Conservation (phyloP, 2,113 vertebrate species). For the Illadopsis cleaveri region DNA sequence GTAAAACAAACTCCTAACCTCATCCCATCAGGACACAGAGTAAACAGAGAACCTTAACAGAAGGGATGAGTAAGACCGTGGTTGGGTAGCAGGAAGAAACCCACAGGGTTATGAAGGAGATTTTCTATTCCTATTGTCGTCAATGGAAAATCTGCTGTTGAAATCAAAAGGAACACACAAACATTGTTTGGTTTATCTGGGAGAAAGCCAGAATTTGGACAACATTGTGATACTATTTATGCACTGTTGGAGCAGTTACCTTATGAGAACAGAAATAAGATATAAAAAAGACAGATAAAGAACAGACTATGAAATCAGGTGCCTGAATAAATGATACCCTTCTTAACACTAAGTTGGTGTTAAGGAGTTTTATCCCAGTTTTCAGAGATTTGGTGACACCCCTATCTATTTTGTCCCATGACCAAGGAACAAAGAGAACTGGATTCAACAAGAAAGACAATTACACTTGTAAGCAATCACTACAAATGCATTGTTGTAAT, state of each 20-base stretch:
- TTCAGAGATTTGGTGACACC: background rate
- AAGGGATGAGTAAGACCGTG: background rate
- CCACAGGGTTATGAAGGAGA: background rate
- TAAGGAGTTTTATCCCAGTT: background rate
- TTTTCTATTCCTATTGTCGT: background rate
- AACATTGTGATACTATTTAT: background rate
- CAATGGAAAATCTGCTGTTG: background rate
- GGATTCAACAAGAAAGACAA: background rate
- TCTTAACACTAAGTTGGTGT: background rate
- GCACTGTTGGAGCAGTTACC: background rate
- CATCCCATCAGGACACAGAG: background rate
- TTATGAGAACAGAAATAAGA: background rate
- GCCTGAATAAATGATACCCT: background rate
- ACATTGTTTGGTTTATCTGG: background rate
- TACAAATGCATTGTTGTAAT: background rate
- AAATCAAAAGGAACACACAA: background rate
- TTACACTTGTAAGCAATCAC: background rate
- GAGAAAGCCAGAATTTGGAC: background rate
- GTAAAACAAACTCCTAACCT: background rate
- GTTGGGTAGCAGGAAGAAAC: background rate
- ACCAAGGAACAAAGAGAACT: background rate
- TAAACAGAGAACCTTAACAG: background rate
- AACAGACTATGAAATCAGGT: background rate
- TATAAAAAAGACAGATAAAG: background rate
- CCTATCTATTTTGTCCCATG: background rate